Conservation (phyloP, 2,113 vertebrate genomes). For the Nettapus auritus region DNA sequence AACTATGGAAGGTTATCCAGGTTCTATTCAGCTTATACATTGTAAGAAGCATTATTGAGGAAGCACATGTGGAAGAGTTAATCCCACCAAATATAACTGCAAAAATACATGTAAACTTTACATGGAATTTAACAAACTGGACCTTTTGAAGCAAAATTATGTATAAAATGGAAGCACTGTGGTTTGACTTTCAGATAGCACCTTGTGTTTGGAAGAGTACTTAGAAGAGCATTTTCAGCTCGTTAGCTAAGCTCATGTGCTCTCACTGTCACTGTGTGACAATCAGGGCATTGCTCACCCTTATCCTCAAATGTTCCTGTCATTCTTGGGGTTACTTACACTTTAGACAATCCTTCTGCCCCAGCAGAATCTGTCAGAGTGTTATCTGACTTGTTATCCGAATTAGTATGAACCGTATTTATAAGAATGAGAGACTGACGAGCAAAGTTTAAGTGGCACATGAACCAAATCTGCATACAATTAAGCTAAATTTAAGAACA, state of each 20-base stretch:
- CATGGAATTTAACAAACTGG: not conserved
- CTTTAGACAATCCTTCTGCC: not conserved
- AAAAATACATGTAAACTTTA: not conserved
- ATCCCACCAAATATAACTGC: not conserved
- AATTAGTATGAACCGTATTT: not conserved
- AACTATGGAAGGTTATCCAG: not conserved
- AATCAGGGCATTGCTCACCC: not conserved
- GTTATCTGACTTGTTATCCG: not conserved
- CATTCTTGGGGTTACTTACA: not conserved
- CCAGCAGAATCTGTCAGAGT: not conserved
- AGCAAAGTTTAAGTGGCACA: not conserved
- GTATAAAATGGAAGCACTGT: not conserved
- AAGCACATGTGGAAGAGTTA: not conserved
- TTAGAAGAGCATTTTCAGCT: not conserved
- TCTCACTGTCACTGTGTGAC: not conserved
- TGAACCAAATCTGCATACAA: not conserved
- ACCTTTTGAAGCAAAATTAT: not conserved
- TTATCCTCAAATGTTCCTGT: not conserved
- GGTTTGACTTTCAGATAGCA: not conserved
- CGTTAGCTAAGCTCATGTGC: not conserved
- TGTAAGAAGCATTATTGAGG: not conserved
- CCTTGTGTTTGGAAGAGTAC: not conserved
- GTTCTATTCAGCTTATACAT: not conserved
- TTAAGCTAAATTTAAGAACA: not conserved
- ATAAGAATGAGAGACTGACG: not conserved